Evolutionary conservation across 2,888 invertebrate genomes (phyloP).

Genomic region (Drosophila diplacantha): DNA sequence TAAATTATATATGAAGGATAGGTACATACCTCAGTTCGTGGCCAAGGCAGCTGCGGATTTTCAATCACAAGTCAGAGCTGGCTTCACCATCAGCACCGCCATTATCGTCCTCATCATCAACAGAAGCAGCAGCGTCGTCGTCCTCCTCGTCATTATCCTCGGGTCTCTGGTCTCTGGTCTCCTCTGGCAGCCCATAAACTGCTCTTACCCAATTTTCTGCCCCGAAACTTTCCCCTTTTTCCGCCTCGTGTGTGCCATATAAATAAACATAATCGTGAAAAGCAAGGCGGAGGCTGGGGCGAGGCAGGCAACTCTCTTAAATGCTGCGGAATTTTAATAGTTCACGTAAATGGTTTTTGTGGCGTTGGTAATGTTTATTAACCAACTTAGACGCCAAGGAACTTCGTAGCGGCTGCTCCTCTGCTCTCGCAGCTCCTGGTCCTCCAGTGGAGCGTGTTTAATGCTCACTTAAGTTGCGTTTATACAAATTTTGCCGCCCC

Average conservation of each 20-base stretch:
- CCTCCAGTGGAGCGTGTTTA: constrained; percentile 65
- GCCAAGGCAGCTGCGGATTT: constrained; percentile 11
- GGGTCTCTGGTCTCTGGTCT: background rate
- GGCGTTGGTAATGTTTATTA: constrained; percentile 70
- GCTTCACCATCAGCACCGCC: constrained; percentile 1
- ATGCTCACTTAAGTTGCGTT: constrained; percentile 71
- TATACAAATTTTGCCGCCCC: constrained; percentile 63
- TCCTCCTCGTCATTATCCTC: constrained; percentile 1
- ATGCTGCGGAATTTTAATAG: constrained; percentile 68
- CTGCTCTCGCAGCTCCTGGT: constrained; percentile 27
- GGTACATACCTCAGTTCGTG: background rate
- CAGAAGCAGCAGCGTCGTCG: too few relatives aligned
- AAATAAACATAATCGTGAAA: constrained; percentile 68
- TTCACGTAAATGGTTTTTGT: constrained; percentile 69
- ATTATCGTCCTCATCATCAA: background rate
- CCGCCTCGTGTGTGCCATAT: constrained; percentile 41
- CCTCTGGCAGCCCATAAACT: constrained; percentile 30
- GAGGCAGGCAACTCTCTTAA: constrained; percentile 48
- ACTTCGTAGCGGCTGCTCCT: constrained; percentile 19
- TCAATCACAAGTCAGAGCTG: constrained; percentile 20
- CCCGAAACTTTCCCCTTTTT: constrained; percentile 12
- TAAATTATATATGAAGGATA: background rate
- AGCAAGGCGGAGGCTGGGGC: constrained; percentile 38
- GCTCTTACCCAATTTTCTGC: constrained; percentile 1
- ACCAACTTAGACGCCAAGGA: constrained; percentile 61